Evolutionary conservation across 2,797 vertebrate species (phyloP).

Genomic region (Arrhamphus sclerolepis): DNA sequence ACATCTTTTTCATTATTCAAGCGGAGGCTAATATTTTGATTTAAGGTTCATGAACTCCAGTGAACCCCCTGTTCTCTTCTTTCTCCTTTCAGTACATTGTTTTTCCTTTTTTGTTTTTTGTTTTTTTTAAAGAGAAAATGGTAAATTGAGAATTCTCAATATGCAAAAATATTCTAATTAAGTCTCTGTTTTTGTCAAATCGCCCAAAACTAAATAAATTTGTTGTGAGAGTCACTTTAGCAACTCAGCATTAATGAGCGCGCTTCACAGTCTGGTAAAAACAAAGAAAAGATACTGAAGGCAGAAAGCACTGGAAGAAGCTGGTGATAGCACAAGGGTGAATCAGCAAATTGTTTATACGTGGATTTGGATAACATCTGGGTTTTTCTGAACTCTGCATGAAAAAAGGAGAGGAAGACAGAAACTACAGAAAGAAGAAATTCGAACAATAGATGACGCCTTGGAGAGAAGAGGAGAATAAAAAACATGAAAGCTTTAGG

Average conservation of each 20-base stretch:
- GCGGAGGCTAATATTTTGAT: conserved; percentile 10
- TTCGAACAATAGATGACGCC: conserved; percentile 1
- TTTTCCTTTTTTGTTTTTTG: conserved; percentile 39
- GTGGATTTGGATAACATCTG: conserved; percentile 44
- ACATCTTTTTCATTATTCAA: neutral
- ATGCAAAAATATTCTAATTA: conserved; percentile 4
- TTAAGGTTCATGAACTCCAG: conserved; percentile 12
- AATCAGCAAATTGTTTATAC: conserved; percentile 26
- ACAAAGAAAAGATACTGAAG: conserved; percentile 11
- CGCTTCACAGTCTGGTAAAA: conserved; percentile 16
- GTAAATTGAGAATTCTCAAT: too few relatives aligned
- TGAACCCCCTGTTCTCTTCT: conserved; percentile 11
- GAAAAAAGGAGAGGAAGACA: conserved; percentile 32
- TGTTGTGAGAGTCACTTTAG: conserved; percentile 1
- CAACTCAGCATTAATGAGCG: neutral
- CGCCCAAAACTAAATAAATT: conserved; percentile 14
- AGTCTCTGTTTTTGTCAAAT: neutral
- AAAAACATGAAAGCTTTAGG: conserved; percentile 12
- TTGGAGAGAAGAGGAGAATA: neutral
- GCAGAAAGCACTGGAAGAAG: conserved; percentile 6
- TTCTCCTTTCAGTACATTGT: conserved; percentile 38
- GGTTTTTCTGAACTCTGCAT: conserved; percentile 51
- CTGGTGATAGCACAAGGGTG: conserved; percentile 5
- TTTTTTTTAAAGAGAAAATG: conserved; percentile 4
- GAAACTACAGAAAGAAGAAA: conserved; percentile 23